Evolutionary conservation across 2,888 invertebrate species (phyloP), one percentile per base, ranked within the genome.

Genomic region (Mechanitis messenoides): DNA sequence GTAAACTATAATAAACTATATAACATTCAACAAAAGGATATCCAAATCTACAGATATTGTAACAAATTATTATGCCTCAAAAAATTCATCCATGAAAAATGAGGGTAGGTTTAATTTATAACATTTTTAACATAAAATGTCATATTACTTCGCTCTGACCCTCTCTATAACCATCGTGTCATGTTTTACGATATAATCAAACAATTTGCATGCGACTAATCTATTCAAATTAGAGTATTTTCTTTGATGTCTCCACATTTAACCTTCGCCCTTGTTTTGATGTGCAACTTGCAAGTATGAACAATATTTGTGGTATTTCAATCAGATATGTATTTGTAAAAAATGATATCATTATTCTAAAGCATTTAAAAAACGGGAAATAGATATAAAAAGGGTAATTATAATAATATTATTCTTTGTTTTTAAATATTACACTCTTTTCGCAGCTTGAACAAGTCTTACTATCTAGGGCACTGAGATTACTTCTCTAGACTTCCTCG

Each of bases 131-230:
- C 53, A 35, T 33, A 35, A 33, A 7, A 54, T 35, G 20, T 55
- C 33, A 60, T 55, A 65, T 65, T 63, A 65, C 56, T 55, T 55
- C 60, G 56, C 62, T 60, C 65, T 58, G 62, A 45, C 61, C 74
- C 74, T 71, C 73, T 83, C 73, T 83, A 84, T 83, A 79, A 82
- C 80, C 85, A 79, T 68, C 61, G 69, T 66, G 61, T 63, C 73
- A 72, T 74, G 71, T 77, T 80, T 78, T 78, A 78, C 75, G 76
- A 81, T 78, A 80, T 84, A 80, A 84, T 84, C 83, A 73, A 72
- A 71, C 74, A 80, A 86, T 87, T 85, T 84, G 81, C 87, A 87
- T 85, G 79, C 71, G 70, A 73, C 72, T 82, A 79, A 83, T 83
- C 77, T 82, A 81, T 81, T 81, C 80, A 77, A 77, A 73, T 68